Evolutionary conservation across 2,113 vertebrate genomes (phyloP).

Genomic region (Neotragus pygmaeus): DNA sequence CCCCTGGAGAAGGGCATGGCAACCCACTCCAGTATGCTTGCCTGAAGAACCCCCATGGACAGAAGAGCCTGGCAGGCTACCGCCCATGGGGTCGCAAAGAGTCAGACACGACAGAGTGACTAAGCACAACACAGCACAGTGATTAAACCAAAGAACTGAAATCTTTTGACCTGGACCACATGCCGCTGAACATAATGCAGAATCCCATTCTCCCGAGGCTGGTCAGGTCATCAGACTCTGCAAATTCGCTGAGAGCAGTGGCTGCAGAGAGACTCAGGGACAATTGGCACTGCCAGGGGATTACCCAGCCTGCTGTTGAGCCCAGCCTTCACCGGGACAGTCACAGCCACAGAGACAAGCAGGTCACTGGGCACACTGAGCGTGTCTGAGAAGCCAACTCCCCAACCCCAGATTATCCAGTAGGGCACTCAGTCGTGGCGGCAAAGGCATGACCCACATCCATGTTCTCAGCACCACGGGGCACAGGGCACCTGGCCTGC

Average conservation of each 20-base stretch:
- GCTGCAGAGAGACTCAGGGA: neutral
- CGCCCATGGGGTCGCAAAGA: fast-evolving
- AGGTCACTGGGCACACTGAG: neutral
- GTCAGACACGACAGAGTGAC: neutral
- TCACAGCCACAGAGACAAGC: neutral
- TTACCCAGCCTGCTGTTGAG: fast-evolving
- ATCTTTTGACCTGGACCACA: neutral
- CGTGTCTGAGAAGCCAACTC: neutral
- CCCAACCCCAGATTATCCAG: neutral
- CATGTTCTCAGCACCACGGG: neutral
- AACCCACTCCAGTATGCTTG: neutral
- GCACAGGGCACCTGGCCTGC: neutral
- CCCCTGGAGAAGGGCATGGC: neutral
- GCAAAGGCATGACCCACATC: neutral
- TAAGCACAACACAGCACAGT: neutral
- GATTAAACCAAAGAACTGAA: neutral
- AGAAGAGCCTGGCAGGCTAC: neutral
- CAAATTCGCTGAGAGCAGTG: neutral
- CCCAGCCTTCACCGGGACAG: neutral
- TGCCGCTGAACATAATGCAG: neutral
- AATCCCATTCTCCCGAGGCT: neutral
- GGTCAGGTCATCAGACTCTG: neutral
- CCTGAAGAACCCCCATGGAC: neutral
- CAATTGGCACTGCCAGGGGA: neutral
- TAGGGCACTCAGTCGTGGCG: fast-evolving